These are phyloP conservation scores for Hirundo rustica DNA, from an alignment of 2,797 vertebrate genomes.

Conservation along the genomic window DNA sequence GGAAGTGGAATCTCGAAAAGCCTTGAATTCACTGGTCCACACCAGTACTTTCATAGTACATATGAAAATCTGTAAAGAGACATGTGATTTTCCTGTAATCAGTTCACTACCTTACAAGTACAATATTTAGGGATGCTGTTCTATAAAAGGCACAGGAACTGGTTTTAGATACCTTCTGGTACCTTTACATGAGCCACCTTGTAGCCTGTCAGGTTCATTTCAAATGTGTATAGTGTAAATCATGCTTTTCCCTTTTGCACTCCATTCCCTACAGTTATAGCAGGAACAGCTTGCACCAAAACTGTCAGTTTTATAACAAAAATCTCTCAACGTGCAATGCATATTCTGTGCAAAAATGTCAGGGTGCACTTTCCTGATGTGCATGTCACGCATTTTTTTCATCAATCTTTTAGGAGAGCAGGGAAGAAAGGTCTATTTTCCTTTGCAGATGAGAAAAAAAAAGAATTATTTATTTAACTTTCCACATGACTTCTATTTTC, in stretches of 20 bases:
- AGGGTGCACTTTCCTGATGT: slow-evolving; percentile 70
- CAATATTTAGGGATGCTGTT: neutral
- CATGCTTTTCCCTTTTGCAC: slow-evolving; percentile 53
- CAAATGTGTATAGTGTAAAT: slow-evolving; percentile 1
- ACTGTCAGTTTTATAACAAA: slow-evolving; percentile 76
- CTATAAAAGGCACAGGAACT: neutral
- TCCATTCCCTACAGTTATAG: slow-evolving; percentile 63
- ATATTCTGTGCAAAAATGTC: slow-evolving; percentile 70
- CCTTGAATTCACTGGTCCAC: neutral
- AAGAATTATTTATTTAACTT: slow-evolving; percentile 12
- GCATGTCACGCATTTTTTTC: slow-evolving; percentile 66
- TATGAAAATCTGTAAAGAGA: neutral
- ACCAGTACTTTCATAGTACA: neutral
- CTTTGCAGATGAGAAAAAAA: neutral
- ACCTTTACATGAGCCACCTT: slow-evolving; percentile 29
- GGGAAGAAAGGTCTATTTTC: slow-evolving; percentile 18
- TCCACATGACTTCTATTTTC: slow-evolving; percentile 1
- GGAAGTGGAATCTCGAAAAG: neutral
- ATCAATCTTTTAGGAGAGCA: slow-evolving; percentile 63
- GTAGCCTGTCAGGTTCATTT: slow-evolving; percentile 42
- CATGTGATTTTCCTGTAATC: neutral
- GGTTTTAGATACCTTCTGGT: slow-evolving; percentile 21
- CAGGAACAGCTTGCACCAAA: slow-evolving; percentile 76
- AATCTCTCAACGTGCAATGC: slow-evolving; percentile 67
- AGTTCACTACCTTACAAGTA: neutral